Percentiles rank a stretch among this genome's conserved stretches.
Conservation (phyloP, 2,888 invertebrate genomes). For the Brachypalpus laphriformis region DNA sequence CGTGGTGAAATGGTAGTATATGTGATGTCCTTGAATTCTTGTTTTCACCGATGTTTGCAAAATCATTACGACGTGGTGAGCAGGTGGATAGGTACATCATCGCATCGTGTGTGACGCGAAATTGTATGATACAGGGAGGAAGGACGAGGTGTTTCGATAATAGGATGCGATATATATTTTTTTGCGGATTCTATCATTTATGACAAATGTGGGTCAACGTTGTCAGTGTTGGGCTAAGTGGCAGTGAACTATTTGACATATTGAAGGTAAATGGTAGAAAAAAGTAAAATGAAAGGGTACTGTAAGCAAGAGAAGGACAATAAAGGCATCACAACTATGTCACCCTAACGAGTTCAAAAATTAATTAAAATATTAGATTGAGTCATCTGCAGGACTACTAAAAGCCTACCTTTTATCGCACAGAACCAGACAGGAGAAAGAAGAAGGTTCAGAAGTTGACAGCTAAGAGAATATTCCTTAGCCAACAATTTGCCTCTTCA, state of each 20-base stretch:
- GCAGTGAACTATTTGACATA: not conserved
- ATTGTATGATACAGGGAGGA: not conserved
- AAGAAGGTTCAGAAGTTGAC: no score
- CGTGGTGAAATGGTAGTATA: conserved; percentile 6
- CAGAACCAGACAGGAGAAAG: no score
- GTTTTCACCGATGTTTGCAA: conserved; percentile 21
- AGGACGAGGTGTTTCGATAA: not conserved
- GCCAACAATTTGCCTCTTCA: conserved; percentile 30
- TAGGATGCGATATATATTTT: not conserved
- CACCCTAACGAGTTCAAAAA: no score
- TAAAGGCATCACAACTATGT: no score
- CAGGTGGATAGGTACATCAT: not conserved
- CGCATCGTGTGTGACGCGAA: not conserved
- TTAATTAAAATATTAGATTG: no score
- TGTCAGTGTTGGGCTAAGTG: not conserved
- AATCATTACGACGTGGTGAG: conserved; percentile 6
- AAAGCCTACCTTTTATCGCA: no score
- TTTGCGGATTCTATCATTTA: not conserved
- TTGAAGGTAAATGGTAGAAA: not conserved
- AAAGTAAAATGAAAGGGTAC: no score
- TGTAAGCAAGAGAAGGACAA: no score
- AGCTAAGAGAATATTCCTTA: not conserved
- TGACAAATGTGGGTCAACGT: conserved; percentile 10
- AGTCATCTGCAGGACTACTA: not conserved
- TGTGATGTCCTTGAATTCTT: conserved; percentile 30